Percentiles rank a stretch among this genome's conserved stretches.
Conservation (phyloP, 2,797 vertebrate species). For the Ispidina picta region DNA sequence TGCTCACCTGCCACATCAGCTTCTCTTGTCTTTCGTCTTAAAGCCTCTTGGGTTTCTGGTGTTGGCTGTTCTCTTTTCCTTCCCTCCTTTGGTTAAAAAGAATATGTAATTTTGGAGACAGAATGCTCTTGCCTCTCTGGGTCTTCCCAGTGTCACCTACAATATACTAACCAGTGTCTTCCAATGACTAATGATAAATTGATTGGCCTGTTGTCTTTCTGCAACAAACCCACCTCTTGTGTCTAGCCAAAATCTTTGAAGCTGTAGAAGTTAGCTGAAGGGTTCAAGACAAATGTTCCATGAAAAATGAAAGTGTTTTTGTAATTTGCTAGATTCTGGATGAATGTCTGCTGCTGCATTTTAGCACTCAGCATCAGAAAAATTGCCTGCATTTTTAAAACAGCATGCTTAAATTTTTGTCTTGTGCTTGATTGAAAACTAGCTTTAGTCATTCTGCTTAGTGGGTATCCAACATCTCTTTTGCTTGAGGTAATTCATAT, state of each 20-base stretch:
- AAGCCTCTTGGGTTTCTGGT: neutral
- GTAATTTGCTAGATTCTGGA: neutral
- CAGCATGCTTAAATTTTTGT: neutral
- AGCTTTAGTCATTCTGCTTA: neutral
- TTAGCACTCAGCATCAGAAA: neutral
- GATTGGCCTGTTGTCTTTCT: neutral
- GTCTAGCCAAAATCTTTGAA: neutral
- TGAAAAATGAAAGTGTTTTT: neutral
- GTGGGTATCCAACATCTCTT: neutral
- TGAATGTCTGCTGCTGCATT: neutral
- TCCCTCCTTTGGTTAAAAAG: neutral
- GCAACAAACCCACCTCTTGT: neutral
- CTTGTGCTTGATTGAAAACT: neutral
- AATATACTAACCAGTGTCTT: neutral
- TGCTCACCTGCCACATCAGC: neutral
- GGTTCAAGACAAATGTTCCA: neutral
- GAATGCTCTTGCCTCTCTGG: neutral
- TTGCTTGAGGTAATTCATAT: neutral
- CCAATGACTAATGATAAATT: neutral
- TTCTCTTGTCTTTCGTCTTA: neutral
- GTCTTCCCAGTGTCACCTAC: neutral
- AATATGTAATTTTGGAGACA: neutral
- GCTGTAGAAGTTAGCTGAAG: neutral
- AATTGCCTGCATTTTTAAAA: neutral
- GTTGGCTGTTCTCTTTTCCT: neutral